phyloP scores from a whole-genome alignment of 2,797 vertebrate species.

The Paedocypris micromegethes region DNA sequence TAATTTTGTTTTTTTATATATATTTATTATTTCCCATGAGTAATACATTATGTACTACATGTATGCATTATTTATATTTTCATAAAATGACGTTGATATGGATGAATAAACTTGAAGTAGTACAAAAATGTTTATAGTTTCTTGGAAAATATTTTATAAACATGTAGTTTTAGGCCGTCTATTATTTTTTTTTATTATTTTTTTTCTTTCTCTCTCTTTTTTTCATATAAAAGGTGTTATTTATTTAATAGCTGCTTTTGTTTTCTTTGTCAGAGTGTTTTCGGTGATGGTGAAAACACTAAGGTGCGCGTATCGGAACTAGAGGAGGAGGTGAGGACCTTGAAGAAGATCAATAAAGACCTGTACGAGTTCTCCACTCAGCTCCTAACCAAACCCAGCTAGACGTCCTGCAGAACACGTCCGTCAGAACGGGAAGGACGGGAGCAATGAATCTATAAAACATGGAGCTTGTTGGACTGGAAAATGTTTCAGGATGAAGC shows the following conservation, averaged over 20 bases:
- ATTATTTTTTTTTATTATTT: not conserved
- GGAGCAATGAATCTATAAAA: constrained; percentile 4
- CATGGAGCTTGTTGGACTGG: not conserved
- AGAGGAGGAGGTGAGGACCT: constrained; percentile 86
- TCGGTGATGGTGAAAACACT: constrained; percentile 84
- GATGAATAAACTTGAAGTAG: no score
- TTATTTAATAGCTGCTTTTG: not conserved
- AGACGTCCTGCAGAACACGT: constrained; percentile 10
- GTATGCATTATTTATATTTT: no score
- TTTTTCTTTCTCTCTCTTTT: not conserved
- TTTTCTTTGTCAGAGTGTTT: constrained; percentile 68
- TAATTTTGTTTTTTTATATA: no score
- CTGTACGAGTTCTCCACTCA: constrained; percentile 89
- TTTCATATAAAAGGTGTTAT: not conserved
- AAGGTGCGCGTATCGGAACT: constrained; percentile 82
- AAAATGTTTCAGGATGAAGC: not conserved
- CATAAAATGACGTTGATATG: no score
- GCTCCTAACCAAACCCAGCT: constrained; percentile 81
- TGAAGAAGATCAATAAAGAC: constrained; percentile 92
- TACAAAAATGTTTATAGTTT: no score
- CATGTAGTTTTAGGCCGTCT: no score
- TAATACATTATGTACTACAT: no score
- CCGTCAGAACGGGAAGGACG: not conserved
- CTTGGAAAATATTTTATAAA: no score
- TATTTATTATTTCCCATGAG: no score